A percentile compares a stretch with the other conserved stretches of the same genome.
phyloP scores from a whole-genome alignment of 2,888 invertebrate genomes.

The Meloe dianella region DNA sequence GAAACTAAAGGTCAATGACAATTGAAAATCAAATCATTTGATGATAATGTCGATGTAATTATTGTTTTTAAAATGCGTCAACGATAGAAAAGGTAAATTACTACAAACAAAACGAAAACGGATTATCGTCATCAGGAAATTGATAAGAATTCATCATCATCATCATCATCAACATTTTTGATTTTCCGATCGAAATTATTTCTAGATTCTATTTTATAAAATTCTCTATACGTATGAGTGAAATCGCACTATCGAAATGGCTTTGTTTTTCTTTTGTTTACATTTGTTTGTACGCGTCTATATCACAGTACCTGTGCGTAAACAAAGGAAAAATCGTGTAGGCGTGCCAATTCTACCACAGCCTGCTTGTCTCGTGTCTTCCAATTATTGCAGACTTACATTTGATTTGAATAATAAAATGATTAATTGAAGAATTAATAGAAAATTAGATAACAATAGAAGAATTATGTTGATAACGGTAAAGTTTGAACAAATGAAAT shows the following conservation, averaged over 20 bases:
- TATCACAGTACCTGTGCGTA: not conserved
- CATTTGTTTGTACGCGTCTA: not conserved
- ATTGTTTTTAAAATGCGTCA: too few species aligned
- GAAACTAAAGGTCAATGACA: not conserved
- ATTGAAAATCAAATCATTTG: too few species aligned
- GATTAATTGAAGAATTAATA: not conserved
- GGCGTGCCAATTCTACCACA: slow-evolving; percentile 40
- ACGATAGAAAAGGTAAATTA: not conserved
- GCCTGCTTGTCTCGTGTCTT: not conserved
- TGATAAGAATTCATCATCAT: not conserved
- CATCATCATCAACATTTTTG: not conserved
- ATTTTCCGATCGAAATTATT: not conserved
- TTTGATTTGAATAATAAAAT: not conserved
- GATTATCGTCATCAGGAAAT: not conserved
- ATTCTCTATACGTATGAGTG: not conserved
- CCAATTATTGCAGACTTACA: not conserved
- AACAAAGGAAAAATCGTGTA: slow-evolving; percentile 21
- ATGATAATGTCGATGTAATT: too few species aligned
- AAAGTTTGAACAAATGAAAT: slow-evolving; percentile 21
- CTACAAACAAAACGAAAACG: too few species aligned
- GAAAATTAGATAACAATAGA: slow-evolving; percentile 35
- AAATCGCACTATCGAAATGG: not conserved
- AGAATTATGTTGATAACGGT: slow-evolving; percentile 26
- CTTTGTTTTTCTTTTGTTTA: not conserved
- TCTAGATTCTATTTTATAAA: too few species aligned